These are phyloP conservation scores for Neoaliturus tenellus DNA, from an alignment of 2,888 invertebrate genomes.

Conservation along the genomic window DNA sequence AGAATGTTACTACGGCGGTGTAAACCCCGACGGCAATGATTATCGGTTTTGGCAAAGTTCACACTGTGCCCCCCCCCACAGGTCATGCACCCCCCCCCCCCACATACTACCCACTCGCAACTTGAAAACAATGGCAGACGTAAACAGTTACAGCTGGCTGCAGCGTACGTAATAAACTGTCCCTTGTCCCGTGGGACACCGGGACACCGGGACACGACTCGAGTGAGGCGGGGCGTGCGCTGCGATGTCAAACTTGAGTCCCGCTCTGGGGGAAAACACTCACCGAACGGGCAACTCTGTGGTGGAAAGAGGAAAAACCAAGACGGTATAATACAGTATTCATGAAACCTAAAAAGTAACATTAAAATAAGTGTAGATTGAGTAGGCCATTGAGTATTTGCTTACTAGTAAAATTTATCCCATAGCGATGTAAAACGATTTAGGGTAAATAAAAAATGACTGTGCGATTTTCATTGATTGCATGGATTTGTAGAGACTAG, in stretches of 20 bases:
- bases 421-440: no score
- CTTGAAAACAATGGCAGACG: constrained; percentile 23
- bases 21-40: constrained; percentile 20
- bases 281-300: no score
- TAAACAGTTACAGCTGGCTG: constrained; percentile 17
- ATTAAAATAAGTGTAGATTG: no score
- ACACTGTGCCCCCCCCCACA: background rate
- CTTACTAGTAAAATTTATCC: no score
- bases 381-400: no score
- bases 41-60: constrained; percentile 19
- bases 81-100: background rate
- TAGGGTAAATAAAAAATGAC: no score
- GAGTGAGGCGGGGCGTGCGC: background rate
- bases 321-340: no score
- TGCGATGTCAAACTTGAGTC: background rate
- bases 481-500: no score
- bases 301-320: no score
- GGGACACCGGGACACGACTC: no score
- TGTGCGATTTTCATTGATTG: no score
- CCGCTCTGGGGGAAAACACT: background rate
- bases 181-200: background rate
- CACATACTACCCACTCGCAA: background rate
- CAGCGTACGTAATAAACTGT: background rate
- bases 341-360: no score
- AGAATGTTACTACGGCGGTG: constrained; percentile 6